A percentile compares a stretch with the other conserved stretches of the same genome.
These are phyloP conservation scores for Mesembrinibis cayennensis DNA, from an alignment of 2,113 vertebrate genomes.

Conservation along the genomic window DNA sequence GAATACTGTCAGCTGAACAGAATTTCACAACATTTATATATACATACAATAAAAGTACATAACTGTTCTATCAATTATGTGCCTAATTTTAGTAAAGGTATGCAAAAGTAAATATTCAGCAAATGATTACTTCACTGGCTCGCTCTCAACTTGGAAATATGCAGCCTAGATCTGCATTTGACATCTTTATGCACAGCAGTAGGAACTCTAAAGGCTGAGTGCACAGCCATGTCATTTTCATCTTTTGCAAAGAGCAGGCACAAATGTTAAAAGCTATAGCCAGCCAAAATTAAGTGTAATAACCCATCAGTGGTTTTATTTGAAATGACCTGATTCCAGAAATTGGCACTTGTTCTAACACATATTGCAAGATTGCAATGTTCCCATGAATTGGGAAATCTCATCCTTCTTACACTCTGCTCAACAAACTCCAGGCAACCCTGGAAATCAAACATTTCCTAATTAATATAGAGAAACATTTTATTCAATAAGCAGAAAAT, in stretches of 20 bases:
- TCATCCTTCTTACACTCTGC: neutral
- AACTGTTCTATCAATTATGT: neutral
- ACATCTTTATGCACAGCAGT: neutral
- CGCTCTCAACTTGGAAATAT: neutral
- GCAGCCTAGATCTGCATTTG: neutral
- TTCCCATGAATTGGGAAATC: neutral
- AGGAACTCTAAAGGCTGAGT: neutral
- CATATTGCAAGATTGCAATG: neutral
- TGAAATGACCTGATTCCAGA: neutral
- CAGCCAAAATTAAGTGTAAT: neutral
- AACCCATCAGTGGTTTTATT: neutral
- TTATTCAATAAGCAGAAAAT: neutral
- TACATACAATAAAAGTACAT: neutral
- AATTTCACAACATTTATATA: neutral
- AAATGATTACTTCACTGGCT: neutral
- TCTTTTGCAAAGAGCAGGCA: neutral
- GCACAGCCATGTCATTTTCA: neutral
- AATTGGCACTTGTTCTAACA: accelerated
- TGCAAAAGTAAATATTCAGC: neutral
- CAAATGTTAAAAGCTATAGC: neutral
- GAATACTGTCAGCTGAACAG: neutral
- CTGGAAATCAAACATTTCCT: neutral
- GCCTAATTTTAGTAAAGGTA: neutral
- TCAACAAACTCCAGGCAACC: neutral
- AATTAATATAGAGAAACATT: neutral